These are phyloP conservation scores for Zaprionus kolodkinae DNA, from an alignment of 1,140 invertebrate genomes.

Conservation along the genomic window DNA sequence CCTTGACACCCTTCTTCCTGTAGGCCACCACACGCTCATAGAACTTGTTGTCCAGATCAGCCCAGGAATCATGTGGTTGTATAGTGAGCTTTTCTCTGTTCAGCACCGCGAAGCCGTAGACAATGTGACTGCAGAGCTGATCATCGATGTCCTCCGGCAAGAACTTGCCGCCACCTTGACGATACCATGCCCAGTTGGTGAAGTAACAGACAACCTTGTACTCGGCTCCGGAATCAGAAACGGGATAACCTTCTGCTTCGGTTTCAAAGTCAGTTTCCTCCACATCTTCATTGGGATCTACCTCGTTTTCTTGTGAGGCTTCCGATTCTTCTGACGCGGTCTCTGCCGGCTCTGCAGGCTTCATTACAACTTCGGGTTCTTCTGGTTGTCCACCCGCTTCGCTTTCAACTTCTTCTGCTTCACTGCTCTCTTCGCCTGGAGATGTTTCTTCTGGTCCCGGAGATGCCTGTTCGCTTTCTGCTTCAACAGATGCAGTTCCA, in stretches of 20 bases:
- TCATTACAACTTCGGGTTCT: constrained; percentile 15
- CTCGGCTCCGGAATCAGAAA: constrained; percentile 45
- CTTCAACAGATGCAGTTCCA: constrained; percentile 43
- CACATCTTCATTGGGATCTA: constrained; percentile 58
- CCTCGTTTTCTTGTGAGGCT: constrained; percentile 51
- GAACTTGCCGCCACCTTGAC: constrained; percentile 92
- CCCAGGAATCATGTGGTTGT: constrained; percentile 94
- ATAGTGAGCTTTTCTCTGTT: constrained; percentile 91
- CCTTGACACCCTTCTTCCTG: constrained; percentile 91
- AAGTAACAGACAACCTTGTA: constrained; percentile 95
- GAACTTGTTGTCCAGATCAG: constrained; percentile 94
- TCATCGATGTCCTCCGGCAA: constrained; percentile 92
- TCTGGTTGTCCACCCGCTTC: constrained; percentile 25
- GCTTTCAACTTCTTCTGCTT: constrained; percentile 25
- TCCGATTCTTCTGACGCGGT: constrained; percentile 22
- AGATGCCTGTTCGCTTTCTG: constrained; percentile 21
- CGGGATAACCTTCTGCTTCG: constrained; percentile 16
- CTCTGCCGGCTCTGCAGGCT: constrained; percentile 16
- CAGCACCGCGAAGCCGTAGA: constrained; percentile 96
- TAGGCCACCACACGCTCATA: constrained; percentile 92
- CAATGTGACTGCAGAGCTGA: constrained; percentile 94
- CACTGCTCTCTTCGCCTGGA: constrained; percentile 13
- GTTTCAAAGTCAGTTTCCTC: constrained; percentile 58
- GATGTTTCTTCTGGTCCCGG: constrained; percentile 1
- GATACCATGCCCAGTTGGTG: constrained; percentile 97